These are phyloP conservation scores for Phalacrocorax aristotelis DNA, from an alignment of 2,113 vertebrate genomes.

Conservation along the genomic window DNA sequence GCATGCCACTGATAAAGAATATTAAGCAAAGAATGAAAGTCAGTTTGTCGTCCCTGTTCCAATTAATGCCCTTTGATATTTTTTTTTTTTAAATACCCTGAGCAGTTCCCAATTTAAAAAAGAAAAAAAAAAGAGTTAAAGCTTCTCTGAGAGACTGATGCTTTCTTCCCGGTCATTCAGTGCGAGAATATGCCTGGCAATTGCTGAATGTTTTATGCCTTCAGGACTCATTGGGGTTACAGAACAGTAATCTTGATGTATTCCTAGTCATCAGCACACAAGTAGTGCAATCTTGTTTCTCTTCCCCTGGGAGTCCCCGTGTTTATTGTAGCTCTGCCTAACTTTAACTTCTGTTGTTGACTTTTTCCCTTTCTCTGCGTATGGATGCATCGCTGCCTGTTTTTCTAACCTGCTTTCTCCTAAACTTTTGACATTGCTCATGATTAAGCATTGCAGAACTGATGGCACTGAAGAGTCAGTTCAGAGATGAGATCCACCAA, in stretches of 20 bases:
- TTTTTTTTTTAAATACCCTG: background rate
- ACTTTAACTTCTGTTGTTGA: background rate
- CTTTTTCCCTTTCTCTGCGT: background rate
- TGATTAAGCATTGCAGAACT: background rate
- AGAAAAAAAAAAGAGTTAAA: background rate
- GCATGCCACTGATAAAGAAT: background rate
- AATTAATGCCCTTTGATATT: background rate
- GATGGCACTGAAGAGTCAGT: background rate
- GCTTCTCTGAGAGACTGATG: background rate
- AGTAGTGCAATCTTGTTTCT: background rate
- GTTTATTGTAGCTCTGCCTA: background rate
- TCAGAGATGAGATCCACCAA: background rate
- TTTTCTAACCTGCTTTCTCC: background rate
- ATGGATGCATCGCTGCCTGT: background rate
- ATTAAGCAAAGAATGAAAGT: background rate
- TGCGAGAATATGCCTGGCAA: background rate
- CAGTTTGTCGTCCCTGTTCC: background rate
- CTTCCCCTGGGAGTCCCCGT: background rate
- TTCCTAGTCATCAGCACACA: background rate
- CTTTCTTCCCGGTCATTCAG: background rate
- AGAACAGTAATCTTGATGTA: background rate
- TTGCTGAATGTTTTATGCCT: background rate
- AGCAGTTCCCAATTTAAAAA: background rate
- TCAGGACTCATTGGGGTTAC: background rate
- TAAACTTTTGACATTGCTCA: background rate